Percentiles rank a stretch among this genome's conserved stretches.
Evolutionary conservation across 2,113 vertebrate genomes (phyloP).

Genomic region (Buteo buteo): DNA sequence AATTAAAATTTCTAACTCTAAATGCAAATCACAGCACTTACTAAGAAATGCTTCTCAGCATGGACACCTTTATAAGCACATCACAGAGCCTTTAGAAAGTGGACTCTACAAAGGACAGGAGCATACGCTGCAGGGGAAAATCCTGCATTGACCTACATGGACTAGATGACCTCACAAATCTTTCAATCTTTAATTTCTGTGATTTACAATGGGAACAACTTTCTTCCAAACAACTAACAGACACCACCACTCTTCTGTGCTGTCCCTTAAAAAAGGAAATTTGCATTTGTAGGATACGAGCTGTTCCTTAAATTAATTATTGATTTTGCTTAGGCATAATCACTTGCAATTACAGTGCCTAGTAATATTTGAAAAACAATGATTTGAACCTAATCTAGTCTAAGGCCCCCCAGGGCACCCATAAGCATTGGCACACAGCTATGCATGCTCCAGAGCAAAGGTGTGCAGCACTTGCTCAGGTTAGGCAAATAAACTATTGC

Average conservation of each 20-base stretch:
- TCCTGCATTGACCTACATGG: constrained; percentile 24
- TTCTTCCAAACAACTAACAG: neutral
- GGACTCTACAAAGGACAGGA: constrained; percentile 29
- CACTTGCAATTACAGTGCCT: neutral
- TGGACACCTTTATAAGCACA: constrained; percentile 23
- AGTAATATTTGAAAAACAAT: neutral
- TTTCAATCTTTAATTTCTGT: neutral
- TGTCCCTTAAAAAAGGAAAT: neutral
- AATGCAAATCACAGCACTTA: constrained; percentile 66
- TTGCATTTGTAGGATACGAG: neutral
- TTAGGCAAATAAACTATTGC: neutral
- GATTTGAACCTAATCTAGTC: neutral
- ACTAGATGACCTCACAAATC: constrained; percentile 8
- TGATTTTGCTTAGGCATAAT: constrained; percentile 5
- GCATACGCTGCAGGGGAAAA: constrained; percentile 5
- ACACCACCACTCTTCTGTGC: neutral
- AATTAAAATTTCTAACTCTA: constrained; percentile 66
- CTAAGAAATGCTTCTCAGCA: constrained; percentile 57
- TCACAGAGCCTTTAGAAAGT: constrained; percentile 27
- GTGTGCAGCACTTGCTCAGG: neutral
- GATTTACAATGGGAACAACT: neutral
- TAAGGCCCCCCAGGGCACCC: neutral
- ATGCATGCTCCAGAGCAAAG: neutral
- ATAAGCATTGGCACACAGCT: neutral
- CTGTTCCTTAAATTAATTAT: constrained; percentile 41